Percentiles rank a stretch among this genome's conserved stretches.
Conservation (phyloP, 2,797 vertebrate genomes). For the Glossophaga mutica region DNA sequence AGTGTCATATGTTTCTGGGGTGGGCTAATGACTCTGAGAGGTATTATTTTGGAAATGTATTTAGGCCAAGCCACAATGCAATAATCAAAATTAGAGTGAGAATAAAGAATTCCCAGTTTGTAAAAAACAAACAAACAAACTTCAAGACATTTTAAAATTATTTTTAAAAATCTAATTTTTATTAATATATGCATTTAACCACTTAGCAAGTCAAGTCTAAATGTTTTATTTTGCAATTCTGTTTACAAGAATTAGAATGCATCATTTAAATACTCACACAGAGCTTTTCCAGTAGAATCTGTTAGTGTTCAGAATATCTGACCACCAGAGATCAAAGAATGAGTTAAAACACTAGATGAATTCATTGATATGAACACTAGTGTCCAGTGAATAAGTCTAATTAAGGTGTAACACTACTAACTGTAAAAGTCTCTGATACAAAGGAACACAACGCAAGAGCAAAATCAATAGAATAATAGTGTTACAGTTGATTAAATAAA, state of each 20-base stretch:
- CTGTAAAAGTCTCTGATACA: not conserved
- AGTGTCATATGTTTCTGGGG: not conserved
- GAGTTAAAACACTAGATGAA: not conserved
- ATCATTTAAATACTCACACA: not conserved
- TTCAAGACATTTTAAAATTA: not conserved
- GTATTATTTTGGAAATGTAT: not conserved
- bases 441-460: not conserved
- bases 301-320: not conserved
- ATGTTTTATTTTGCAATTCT: not conserved
- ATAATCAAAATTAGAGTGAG: not conserved
- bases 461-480: not conserved
- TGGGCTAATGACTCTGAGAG: not conserved
- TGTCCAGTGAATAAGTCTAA: not conserved
- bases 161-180: not conserved
- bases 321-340: not conserved
- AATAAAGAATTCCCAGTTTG: not conserved
- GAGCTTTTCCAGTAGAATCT: not conserved
- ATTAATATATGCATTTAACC: not conserved
- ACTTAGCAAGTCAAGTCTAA: not conserved
- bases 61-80: not conserved
- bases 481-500: not conserved
- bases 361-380: not conserved
- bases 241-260: not conserved
- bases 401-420: not conserved
- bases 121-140: not conserved